Base-by-base conservation (phyloP, 2,113 vertebrate species). In the Prunella himalayana region DNA sequence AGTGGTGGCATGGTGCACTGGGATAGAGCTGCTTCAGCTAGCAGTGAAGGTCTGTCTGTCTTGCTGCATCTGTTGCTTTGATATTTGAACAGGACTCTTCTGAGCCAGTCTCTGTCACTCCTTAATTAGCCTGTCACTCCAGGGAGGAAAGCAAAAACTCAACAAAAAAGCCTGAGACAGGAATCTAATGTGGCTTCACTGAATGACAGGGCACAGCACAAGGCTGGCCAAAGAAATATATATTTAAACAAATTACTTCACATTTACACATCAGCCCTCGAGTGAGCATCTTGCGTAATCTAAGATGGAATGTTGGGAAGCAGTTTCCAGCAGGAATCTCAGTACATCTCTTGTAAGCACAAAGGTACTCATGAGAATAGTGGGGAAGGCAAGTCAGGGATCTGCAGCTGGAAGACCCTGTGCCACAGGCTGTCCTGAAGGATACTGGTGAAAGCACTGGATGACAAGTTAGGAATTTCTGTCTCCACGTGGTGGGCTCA, bases 121-220 rank as follows among this genome's bases (percentile, higher is more conserved):
- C 82, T 93, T 95, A 96, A 97, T 95, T 94, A 97, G 91, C 86
- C 82, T 90, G 92, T 89, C 90, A 90, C 91, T 91, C 86, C 77
- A 84, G 70, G 86, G 76, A 92, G 73, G 0, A 23, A 66, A 83
- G 86, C 72, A 71, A 60, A 60, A 41, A 1, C 42, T 86, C 60
- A 42, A 71, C 10, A 88, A 95, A 94, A 95, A 90, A 54, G 3
- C 15, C 41, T 65, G 87, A 84, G 85, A 85, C 11, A 27, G 82
- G 84, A 92, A 92, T 94, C 80, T 95, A 77, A 92, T 87, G 73
- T 94, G 82, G 49, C 56, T 96, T 95, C 96, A 79, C 73, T 91
- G 92, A 85, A 82, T 95, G 82, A 91, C 72, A 93, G 54, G 71
- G 42, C 63, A 85, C 60, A 91, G 84, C 37, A 71, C 45, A 86